A percentile compares a stretch with the other conserved stretches of the same genome.
phyloP scores from a whole-genome alignment of 2,888 invertebrate species.

The Ernsta delagoae region DNA sequence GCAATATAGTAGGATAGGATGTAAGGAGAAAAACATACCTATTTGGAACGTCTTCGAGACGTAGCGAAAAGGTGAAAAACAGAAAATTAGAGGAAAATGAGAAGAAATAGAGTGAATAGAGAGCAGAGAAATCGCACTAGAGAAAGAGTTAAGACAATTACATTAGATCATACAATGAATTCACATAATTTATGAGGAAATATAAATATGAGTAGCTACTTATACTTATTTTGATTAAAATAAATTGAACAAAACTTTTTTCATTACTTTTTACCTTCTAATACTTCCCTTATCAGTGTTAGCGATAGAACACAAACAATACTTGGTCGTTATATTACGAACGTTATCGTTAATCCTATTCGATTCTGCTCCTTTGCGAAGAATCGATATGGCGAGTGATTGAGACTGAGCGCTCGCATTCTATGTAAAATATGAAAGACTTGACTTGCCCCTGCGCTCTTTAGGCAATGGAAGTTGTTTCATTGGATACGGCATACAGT shows the following conservation, averaged over 20 bases:
- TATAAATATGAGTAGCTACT: too few species aligned
- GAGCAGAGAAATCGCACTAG: too few species aligned
- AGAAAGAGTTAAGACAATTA: too few species aligned
- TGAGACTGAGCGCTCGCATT: conserved; percentile 75
- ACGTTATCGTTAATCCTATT: conserved; percentile 15
- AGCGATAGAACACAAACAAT: neutral
- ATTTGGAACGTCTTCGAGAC: too few species aligned
- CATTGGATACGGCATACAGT: conserved; percentile 70
- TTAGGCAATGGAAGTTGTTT: conserved; percentile 36
- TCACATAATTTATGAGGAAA: too few species aligned
- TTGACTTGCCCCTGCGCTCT: conserved; percentile 51
- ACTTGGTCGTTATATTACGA: neutral
- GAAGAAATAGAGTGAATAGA: too few species aligned
- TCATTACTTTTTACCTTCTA: too few species aligned
- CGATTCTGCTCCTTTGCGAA: conserved; percentile 56
- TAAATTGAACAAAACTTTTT: too few species aligned
- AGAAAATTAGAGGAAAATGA: neutral
- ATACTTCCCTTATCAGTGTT: too few species aligned
- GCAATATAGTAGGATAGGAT: neutral
- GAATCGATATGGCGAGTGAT: conserved; percentile 74
- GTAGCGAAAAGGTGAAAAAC: too few species aligned
- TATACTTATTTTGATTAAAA: too few species aligned
- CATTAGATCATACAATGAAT: too few species aligned
- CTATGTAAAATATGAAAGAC: conserved; percentile 83
- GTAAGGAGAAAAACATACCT: neutral